Evolutionary conservation across 2,888 invertebrate species (phyloP).

Genomic region (Zaprionus obscuricornis): DNA sequence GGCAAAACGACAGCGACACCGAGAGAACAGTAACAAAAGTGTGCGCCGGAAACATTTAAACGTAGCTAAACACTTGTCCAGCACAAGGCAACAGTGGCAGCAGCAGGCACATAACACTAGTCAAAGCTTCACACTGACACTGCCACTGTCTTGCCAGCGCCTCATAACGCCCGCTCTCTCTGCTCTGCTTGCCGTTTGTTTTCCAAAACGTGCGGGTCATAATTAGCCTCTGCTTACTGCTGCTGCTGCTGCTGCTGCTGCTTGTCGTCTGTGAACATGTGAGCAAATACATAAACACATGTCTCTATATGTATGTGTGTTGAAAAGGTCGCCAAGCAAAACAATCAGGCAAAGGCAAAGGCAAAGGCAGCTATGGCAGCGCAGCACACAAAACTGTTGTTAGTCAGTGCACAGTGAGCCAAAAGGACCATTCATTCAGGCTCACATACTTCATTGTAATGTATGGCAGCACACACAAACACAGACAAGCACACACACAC

Average conservation of each 20-base stretch:
- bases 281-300: constrained; percentile 12
- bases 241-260: constrained; percentile 42
- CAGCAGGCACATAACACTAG: too few species aligned
- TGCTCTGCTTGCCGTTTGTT: constrained; percentile 57
- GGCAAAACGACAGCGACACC: too few species aligned
- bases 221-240: constrained; percentile 75
- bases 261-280: constrained; percentile 59
- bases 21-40: too few species aligned
- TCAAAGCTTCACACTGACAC: too few species aligned
- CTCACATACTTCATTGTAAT: constrained; percentile 75
- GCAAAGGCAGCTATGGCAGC: constrained; percentile 2
- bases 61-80: constrained; percentile 75
- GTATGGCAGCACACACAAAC: constrained; percentile 57
- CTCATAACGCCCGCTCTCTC: background rate
- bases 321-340: constrained; percentile 70
- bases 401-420: constrained; percentile 1
- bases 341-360: constrained; percentile 50
- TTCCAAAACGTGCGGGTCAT: constrained; percentile 82
- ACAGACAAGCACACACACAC: too few species aligned
- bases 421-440: constrained; percentile 61
- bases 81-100: constrained; percentile 5
- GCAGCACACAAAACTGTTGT: constrained; percentile 11
- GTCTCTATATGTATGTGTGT: constrained; percentile 23
- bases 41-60: constrained; percentile 77
- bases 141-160: constrained; percentile 15